Evolutionary conservation across 2,888 invertebrate species (phyloP).

Genomic region (Eupithecia subfuscata): DNA sequence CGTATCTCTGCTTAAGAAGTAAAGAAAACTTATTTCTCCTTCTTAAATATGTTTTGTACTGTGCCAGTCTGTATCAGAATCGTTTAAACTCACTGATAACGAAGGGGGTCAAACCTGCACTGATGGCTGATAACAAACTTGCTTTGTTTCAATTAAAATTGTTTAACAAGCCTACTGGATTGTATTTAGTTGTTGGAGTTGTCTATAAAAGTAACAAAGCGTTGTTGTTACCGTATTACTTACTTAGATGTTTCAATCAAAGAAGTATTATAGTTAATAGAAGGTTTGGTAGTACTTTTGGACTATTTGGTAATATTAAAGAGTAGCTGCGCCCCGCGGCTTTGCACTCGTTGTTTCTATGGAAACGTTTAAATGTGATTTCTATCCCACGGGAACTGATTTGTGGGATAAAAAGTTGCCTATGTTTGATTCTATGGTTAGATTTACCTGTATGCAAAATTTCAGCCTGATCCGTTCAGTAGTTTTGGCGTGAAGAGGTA

Average conservation of each 20-base stretch:
- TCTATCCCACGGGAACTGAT: no score
- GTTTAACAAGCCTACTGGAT: constrained; percentile 17
- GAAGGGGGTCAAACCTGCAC: constrained; percentile 24
- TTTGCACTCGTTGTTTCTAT: no score
- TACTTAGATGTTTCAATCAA: background rate
- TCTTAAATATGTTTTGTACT: background rate
- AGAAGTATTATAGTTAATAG: no score
- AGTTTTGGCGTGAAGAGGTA: no score
- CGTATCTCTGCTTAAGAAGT: background rate
- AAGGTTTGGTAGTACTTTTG: background rate
- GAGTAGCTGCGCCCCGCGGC: no score
- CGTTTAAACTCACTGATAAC: constrained; percentile 32
- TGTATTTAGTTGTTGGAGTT: background rate
- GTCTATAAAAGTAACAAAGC: background rate
- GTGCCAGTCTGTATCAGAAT: constrained; percentile 20
- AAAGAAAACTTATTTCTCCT: background rate
- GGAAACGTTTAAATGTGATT: no score
- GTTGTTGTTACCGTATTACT: background rate
- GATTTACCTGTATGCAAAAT: no score
- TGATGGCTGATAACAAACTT: constrained; percentile 22
- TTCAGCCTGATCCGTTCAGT: no score
- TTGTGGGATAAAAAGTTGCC: no score
- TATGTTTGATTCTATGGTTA: no score
- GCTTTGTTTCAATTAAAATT: constrained; percentile 24
- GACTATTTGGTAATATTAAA: background rate